Conservation (phyloP, 2,797 vertebrate genomes). For the Limnodromus scolopaceus region DNA sequence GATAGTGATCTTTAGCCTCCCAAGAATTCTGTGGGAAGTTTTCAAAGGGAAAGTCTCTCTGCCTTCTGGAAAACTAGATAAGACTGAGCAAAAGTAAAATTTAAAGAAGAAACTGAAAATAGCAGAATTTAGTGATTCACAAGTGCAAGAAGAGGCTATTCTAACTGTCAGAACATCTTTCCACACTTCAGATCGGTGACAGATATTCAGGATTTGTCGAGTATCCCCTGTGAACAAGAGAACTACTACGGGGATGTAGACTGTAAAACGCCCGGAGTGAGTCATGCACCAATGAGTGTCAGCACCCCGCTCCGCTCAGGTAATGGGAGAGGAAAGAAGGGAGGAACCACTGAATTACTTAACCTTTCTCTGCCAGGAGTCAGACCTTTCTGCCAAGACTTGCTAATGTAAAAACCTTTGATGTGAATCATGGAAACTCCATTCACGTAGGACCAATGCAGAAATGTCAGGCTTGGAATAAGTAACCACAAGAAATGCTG, state of each 20-base stretch:
- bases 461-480: background rate
- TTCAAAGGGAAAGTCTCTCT: background rate
- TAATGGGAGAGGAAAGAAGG: constrained; percentile 8
- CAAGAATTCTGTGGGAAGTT: background rate
- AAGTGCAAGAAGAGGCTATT: background rate
- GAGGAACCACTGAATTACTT: background rate
- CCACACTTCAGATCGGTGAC: constrained; percentile 68
- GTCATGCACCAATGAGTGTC: constrained; percentile 49
- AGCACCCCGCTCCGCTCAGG: constrained; percentile 78
- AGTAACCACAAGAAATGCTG: background rate
- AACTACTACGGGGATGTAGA: background rate
- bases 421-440: background rate
- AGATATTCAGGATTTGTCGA: constrained; percentile 81
- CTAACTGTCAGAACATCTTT: constrained; percentile 50
- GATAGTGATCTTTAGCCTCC: background rate
- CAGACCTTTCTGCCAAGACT: background rate
- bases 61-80: background rate
- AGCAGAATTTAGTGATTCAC: background rate
- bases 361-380: background rate
- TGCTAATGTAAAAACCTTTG: background rate
- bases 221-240: constrained; percentile 69
- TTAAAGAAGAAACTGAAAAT: background rate
- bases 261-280: constrained; percentile 42
- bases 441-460: rapidly evolving
- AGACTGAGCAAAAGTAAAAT: background rate